Evolutionary conservation across 2,888 invertebrate species (phyloP).

Genomic region (Scelioninae gen. 1): DNA sequence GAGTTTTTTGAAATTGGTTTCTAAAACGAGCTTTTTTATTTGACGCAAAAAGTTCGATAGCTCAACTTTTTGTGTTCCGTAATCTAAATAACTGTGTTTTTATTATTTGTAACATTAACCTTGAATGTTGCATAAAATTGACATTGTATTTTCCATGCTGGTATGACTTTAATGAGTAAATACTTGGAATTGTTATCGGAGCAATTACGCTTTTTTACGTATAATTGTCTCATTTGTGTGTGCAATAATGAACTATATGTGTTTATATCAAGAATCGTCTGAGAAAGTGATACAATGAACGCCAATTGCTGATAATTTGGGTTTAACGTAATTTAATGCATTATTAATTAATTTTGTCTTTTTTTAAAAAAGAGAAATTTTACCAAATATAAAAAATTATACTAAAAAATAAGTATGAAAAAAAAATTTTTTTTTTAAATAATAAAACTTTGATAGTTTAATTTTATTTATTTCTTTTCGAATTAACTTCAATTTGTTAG

Average conservation of each 20-base stretch:
- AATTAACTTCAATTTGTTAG: neutral
- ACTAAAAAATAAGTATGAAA: no score
- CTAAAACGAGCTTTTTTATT: slow-evolving; percentile 12
- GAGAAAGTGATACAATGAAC: no score
- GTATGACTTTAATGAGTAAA: slow-evolving; percentile 12
- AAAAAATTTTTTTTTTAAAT: no score
- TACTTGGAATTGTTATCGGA: slow-evolving; percentile 35
- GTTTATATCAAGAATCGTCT: neutral
- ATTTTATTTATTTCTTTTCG: no score
- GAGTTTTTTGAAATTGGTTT: neutral
- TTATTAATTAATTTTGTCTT: no score
- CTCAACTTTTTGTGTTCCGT: neutral
- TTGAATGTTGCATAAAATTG: slow-evolving; percentile 45
- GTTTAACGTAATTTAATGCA: no score
- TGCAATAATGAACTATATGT: neutral
- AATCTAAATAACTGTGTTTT: slow-evolving; percentile 15
- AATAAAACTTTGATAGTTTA: no score
- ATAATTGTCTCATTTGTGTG: slow-evolving; percentile 10
- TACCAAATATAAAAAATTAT: no score
- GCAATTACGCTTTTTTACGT: slow-evolving; percentile 26
- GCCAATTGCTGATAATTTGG: no score
- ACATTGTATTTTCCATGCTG: slow-evolving; percentile 14
- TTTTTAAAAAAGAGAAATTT: no score
- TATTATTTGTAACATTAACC: slow-evolving; percentile 33
- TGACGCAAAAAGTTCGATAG: slow-evolving; percentile 16